phyloP scores from a whole-genome alignment of 2,797 vertebrate genomes.

The Siniperca undulata region DNA sequence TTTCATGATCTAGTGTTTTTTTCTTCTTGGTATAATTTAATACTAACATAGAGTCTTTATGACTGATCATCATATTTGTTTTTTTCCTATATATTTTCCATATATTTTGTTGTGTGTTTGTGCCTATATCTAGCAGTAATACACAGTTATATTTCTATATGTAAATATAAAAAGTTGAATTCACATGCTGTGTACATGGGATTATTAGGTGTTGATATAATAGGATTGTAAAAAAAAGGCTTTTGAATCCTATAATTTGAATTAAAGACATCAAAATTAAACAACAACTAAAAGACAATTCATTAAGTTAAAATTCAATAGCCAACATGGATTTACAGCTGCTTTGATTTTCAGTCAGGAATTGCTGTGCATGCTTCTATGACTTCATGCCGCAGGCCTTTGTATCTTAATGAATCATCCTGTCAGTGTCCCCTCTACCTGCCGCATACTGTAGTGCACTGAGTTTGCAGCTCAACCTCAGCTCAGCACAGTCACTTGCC shows the following conservation, averaged over 20 bases:
- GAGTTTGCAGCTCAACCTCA: constrained; percentile 64
- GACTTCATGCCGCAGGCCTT: background rate
- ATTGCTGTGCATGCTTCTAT: background rate
- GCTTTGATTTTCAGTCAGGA: constrained; percentile 11
- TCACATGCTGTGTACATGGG: fast-evolving
- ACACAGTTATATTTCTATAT: background rate
- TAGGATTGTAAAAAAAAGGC: background rate
- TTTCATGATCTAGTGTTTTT: background rate
- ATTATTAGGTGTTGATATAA: background rate
- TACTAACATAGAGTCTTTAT: background rate
- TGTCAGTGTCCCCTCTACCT: constrained; percentile 53
- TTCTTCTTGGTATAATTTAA: background rate
- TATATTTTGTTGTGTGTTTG: background rate
- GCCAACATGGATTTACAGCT: background rate
- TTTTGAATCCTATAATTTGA: too few species aligned
- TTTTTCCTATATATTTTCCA: background rate
- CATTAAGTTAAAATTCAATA: background rate
- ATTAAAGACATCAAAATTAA: background rate
- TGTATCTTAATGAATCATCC: constrained; percentile 27
- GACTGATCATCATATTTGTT: background rate
- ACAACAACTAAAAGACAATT: background rate
- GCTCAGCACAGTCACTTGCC: constrained; percentile 75
- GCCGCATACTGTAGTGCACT: constrained; percentile 60
- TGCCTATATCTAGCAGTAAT: background rate
- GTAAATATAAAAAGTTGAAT: background rate